Conservation (phyloP, 2,888 invertebrate species). For the Sinodicranocentrus sp. region DNA sequence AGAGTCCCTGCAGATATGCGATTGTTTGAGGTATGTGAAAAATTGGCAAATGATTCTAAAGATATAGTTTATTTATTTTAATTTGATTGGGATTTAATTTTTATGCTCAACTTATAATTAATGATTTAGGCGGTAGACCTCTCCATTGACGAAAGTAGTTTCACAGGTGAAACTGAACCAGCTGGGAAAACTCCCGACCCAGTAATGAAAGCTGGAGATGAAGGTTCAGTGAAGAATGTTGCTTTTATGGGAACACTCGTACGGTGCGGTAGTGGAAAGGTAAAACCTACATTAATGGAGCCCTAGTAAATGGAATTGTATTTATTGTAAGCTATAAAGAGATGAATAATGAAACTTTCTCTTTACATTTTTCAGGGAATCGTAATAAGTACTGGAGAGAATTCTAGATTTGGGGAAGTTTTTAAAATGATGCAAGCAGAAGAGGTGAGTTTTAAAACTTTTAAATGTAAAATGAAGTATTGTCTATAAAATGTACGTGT, state of each 20-base stretch:
- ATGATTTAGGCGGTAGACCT: constrained; percentile 86
- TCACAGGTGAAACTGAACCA: constrained; percentile 99
- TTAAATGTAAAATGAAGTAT: background rate
- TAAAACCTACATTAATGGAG: constrained; percentile 78
- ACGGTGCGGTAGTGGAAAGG: constrained; percentile 96
- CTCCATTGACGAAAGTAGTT: constrained; percentile 97
- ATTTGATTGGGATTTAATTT: no score
- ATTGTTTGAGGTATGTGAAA: constrained; percentile 86
- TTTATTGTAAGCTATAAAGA: background rate
- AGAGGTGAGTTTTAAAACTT: constrained; percentile 81
- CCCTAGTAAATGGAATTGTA: no score
- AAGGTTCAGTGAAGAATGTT: constrained; percentile 83
- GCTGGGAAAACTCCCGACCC: constrained; percentile 87
- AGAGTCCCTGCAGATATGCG: constrained; percentile 97
- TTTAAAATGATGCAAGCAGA: constrained; percentile 99
- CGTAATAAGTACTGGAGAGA: constrained; percentile 97
- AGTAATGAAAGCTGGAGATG: constrained; percentile 83
- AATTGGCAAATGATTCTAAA: background rate
- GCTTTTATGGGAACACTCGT: constrained; percentile 99
- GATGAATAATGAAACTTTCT: background rate
- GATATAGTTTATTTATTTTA: no score
- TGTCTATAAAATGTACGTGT: background rate
- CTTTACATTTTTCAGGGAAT: constrained; percentile 83
- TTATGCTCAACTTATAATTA: background rate
- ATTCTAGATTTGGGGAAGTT: constrained; percentile 98